Conservation (phyloP, 2,888 invertebrate species). For the Parnassius smintheus region DNA sequence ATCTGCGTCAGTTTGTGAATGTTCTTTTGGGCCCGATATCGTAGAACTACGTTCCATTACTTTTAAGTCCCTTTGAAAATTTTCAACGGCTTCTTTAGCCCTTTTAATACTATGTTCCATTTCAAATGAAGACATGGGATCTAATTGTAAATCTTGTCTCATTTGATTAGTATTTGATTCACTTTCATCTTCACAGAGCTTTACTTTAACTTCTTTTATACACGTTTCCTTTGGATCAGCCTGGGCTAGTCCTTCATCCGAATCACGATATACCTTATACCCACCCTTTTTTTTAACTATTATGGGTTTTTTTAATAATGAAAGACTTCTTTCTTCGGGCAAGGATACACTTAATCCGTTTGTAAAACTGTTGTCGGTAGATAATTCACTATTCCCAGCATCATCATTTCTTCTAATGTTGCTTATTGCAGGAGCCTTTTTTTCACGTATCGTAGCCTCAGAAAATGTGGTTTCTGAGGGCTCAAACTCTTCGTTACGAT, state of each 20-base stretch:
- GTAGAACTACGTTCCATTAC: conserved; percentile 47
- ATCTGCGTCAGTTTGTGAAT: conserved; percentile 43
- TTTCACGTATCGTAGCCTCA: conserved; percentile 45
- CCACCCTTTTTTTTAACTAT: conserved; percentile 61
- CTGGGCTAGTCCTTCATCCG: conserved; percentile 60
- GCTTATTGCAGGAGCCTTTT: conserved; percentile 45
- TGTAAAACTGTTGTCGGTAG: neutral
- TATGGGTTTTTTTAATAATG: conserved; percentile 53
- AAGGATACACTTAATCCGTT: conserved; percentile 31
- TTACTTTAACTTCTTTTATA: conserved; percentile 61
- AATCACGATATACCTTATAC: conserved; percentile 58
- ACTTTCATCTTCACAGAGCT: conserved; percentile 55
- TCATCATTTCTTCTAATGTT: neutral
- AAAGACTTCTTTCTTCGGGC: conserved; percentile 42
- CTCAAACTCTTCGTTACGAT: conserved; percentile 33
- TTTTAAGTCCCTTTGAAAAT: conserved; percentile 55
- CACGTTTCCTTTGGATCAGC: conserved; percentile 55
- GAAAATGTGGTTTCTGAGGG: conserved; percentile 30
- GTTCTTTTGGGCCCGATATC: conserved; percentile 37
- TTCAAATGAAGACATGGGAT: conserved; percentile 47
- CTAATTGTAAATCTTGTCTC: conserved; percentile 35
- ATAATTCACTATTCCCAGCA: neutral
- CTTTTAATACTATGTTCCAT: conserved; percentile 62
- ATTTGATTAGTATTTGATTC: conserved; percentile 40
- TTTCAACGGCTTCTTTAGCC: conserved; percentile 69